Evolutionary conservation across 2,797 vertebrate genomes (phyloP), one percentile per base, ranked within the genome.

Genomic region (Botia kubotai): DNA sequence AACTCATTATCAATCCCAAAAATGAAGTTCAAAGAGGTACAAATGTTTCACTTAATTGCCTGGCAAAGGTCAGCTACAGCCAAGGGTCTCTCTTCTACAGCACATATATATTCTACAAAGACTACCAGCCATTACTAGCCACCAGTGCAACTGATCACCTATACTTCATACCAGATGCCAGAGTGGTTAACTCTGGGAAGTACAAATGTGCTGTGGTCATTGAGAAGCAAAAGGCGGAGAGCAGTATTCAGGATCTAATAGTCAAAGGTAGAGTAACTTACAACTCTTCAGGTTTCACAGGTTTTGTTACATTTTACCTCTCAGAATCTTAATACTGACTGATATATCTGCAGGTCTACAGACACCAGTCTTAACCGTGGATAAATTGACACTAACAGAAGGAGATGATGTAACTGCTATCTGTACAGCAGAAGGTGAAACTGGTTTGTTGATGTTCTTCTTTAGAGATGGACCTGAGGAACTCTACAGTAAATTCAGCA

Each of bases 31-130:
- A 0, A 0, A 86, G 90, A 4, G 89, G 82, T 70, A 86, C 92
- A 36, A 84, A 89, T 0, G 91, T 94, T 84, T 90, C 74, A 0
- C 36, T 94, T 23, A 75, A 66, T 39, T 95, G 94, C 75, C 1
- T 14, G 0, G 89, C 88, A 1, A 0, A 0, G 0, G 75, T 94
- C 66, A 87, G 78, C 85, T 80, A 29, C 74, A 2, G 0, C 0
- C 58, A 12, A 1, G 48, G 5, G 0, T 46, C 23, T 50, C 82
- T 87, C 55, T 81, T 1, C 6, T 83, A 86, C 0, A 26, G 23
- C 23, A 26, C 79, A 17, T 94, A 93, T 88, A 88, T 36, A 1
- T 83, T 95, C 68, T 89, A 63, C 86, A 93, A 90, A 83, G 79
- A 90, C 16, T 8, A 13, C 0, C 1, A 48, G 0, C 16, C 0